Base-by-base conservation (phyloP, 2,113 vertebrate genomes). In the Melanerpes aurifrons region DNA sequence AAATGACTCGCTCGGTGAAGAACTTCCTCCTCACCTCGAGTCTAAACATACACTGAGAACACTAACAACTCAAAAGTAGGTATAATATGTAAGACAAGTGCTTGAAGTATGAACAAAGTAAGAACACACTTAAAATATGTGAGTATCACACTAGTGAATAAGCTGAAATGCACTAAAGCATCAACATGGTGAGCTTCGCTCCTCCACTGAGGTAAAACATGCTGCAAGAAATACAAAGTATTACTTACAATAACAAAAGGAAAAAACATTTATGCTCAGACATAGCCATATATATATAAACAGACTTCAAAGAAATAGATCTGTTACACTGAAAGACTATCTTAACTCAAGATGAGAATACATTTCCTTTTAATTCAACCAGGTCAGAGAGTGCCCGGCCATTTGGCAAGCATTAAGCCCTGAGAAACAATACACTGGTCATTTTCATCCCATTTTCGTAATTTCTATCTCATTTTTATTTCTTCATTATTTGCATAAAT, bases 41-140 rank as follows among this genome's bases (percentile, higher is more conserved):
- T 35, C 35, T 35, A 35, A 35, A 35, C 2, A 6, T 16, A n/a
- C 0, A 56, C 7, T 1, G 0, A 31, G 5, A 43, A 20, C 22
- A 56, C 20, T 76, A 57, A 19, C 26, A 87, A 56, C 9, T 70
- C 16, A 6, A 37, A 28, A 59, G 66, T 12, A n/a, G 3, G 4
- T 31, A 11, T 7, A 59, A 15, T 3, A 11, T 3, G 16, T n/a
- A 69, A 35, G 11, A 4, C 13, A 48, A 68, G 25, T 4, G 3
- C 15, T 40, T 2, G 0, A 57, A 66, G 6, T 1, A 66, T 2
- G 6, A 50, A 3, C 6, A 11, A 48, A 77, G 2, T 6, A 47
- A 68, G 35, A 73, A 58, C 11, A 85, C 8, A 2, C 22, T 47
- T 22, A 15, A 78, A 74, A 63, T 4, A 59, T 3, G 4, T 0